These are phyloP conservation scores for Teleogryllus oceanicus DNA, from an alignment of 2,888 invertebrate genomes.

Conservation along the genomic window DNA sequence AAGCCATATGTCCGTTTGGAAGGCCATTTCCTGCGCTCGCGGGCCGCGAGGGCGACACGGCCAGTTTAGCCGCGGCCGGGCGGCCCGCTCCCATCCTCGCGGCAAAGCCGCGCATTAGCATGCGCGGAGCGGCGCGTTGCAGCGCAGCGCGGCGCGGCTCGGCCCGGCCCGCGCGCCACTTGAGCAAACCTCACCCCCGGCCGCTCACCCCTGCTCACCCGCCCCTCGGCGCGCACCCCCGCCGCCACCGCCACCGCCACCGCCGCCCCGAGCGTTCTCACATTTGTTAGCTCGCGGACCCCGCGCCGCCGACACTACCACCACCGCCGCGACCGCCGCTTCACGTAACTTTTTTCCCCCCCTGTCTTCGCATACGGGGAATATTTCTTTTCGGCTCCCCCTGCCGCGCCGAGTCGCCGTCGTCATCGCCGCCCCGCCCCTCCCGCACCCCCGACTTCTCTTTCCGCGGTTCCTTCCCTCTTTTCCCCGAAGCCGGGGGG, in stretches of 20 bases:
- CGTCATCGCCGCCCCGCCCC: neutral
- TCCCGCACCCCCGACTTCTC: neutral
- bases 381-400: neutral
- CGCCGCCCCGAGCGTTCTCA: neutral
- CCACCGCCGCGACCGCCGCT: neutral
- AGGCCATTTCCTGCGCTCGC: too few species aligned
- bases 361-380: slow-evolving; percentile 18
- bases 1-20: too few species aligned
- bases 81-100: neutral
- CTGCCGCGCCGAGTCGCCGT: neutral
- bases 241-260: too few species aligned
- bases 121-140: neutral
- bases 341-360: neutral
- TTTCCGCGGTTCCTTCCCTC: neutral
- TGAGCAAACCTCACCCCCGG: neutral
- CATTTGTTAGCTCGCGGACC: neutral
- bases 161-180: neutral
- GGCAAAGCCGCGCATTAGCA: neutral
- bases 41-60: neutral
- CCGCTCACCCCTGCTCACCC: neutral
- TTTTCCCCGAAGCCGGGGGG: neutral
- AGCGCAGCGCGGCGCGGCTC: neutral
- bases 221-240: neutral
- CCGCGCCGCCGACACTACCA: too few species aligned
- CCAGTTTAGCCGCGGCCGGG: neutral